Base-by-base conservation (phyloP, 2,888 invertebrate genomes). In the Fissipunctia ypsillon region DNA sequence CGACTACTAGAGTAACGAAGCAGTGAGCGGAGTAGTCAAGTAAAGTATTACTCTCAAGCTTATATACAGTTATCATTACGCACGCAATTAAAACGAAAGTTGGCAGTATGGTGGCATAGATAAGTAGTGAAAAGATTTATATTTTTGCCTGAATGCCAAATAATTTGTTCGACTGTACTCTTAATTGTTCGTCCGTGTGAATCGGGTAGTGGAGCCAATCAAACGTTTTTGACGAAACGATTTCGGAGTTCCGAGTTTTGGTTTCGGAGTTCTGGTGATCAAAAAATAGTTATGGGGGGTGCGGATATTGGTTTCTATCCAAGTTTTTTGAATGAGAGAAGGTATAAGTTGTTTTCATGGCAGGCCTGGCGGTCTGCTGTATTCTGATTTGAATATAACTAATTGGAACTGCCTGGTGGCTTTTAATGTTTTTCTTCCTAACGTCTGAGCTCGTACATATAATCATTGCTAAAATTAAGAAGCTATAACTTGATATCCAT, bases 131-230 rank as follows among this genome's bases (percentile, higher is more conserved):
- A 67, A 19, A 31, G 28, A n/a, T 19, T 7, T 12, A 50, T 9
- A 5, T n/a, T 73, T 65, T 25, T 16, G n/a, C 67, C 19, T n/a
- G n/a, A n/a, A 19, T 3, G 59, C 3, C 41, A 50, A 67, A 59
- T n/a, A 28, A 16, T 43, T 50, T n/a, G 50, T 57, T 67, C 50
- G 25, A 35, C 16, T 76, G 43, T 74, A 79, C 75, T 67, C 43
- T 56, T 66, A 67, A 74, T 69, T 72, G 69, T 77, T 64, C 28
- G 56, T 28, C 56, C 77, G 80, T 83, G 69, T 69, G 78, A 61
- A 77, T 57, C 50, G 59, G 48, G 61, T 84, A 80, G 76, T 56
- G 71, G 56, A 73, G 69, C 66, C 80, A 73, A 81, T 81, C 83
- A 50, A 73, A 79, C 54, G 56, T 35, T 66, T 75, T 80, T 75